A percentile compares a stretch with the other conserved stretches of the same genome.
phyloP scores from a whole-genome alignment of 2,888 invertebrate genomes.

The Xanthorhoe designata region DNA sequence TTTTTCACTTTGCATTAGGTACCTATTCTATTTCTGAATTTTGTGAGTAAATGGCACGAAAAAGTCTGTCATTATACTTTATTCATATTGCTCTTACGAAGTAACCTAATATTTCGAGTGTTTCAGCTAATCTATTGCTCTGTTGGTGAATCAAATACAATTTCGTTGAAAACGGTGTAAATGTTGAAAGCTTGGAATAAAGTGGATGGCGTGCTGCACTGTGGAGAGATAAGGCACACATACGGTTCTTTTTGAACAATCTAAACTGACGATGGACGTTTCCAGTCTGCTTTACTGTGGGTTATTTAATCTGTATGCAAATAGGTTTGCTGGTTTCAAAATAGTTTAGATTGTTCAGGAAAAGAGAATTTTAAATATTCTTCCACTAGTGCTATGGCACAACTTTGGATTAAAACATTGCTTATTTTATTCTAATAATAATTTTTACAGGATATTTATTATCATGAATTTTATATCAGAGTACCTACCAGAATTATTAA shows the following conservation, averaged over 20 bases:
- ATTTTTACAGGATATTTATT: too few species aligned
- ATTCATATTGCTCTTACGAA: too few species aligned
- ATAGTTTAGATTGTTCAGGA: not conserved
- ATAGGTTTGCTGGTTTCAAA: not conserved
- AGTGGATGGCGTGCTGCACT: constrained; percentile 8
- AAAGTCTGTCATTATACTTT: too few species aligned
- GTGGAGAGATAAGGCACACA: constrained; percentile 22
- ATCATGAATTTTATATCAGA: too few species aligned
- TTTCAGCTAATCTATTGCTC: not conserved
- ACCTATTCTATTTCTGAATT: too few species aligned
- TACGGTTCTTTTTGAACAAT: constrained; percentile 5
- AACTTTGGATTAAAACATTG: too few species aligned
- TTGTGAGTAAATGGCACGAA: too few species aligned
- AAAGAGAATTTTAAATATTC: not conserved
- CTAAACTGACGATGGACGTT: constrained; percentile 13
- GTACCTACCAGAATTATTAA: too few species aligned
- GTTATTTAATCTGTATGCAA: constrained; percentile 9
- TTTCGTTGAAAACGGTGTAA: not conserved
- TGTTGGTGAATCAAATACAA: not conserved
- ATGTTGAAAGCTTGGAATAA: constrained; percentile 2
- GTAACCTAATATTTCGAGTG: too few species aligned
- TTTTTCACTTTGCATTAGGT: too few species aligned
- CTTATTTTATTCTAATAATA: too few species aligned
- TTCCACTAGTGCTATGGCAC: too few species aligned
- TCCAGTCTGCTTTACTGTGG: constrained; percentile 4